phyloP scores from a whole-genome alignment of 2,113 vertebrate genomes.

The Macrotis lagotis region DNA sequence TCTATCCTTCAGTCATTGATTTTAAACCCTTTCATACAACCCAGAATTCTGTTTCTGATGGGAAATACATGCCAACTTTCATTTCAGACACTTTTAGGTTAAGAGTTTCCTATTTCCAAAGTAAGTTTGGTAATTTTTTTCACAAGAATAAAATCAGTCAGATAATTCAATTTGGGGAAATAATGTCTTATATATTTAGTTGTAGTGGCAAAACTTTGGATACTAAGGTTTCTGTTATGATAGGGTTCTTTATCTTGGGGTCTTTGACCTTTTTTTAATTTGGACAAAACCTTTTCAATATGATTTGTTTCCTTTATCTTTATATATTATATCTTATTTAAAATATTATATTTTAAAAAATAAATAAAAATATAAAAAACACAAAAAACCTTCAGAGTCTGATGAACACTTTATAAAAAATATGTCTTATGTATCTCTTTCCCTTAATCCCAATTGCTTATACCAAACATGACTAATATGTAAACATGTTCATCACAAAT shows the following conservation, averaged over 20 bases:
- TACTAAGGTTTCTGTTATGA: background rate
- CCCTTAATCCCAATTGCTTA: too few relatives aligned
- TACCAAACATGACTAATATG: too few relatives aligned
- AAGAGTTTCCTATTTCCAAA: conserved; percentile 8
- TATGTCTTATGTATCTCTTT: too few relatives aligned
- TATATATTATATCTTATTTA: background rate
- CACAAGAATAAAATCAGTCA: conserved; percentile 34
- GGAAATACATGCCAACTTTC: conserved; percentile 54
- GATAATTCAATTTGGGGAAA: background rate
- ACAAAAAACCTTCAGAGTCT: too few relatives aligned
- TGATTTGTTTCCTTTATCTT: background rate
- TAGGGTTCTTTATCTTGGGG: background rate
- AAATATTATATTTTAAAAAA: too few relatives aligned
- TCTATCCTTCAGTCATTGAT: background rate
- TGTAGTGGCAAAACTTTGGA: background rate
- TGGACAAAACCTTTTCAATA: background rate
- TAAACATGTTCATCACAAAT: too few relatives aligned
- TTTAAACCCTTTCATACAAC: conserved; percentile 26
- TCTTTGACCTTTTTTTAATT: background rate
- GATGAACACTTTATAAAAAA: too few relatives aligned
- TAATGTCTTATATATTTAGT: background rate
- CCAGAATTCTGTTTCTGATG: conserved; percentile 13
- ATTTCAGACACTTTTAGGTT: conserved; percentile 44
- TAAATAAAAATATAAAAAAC: too few relatives aligned
- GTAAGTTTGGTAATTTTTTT: conserved; percentile 55